These are phyloP conservation scores for Erebia aethiops DNA, from an alignment of 2,888 invertebrate genomes.

Conservation along the genomic window DNA sequence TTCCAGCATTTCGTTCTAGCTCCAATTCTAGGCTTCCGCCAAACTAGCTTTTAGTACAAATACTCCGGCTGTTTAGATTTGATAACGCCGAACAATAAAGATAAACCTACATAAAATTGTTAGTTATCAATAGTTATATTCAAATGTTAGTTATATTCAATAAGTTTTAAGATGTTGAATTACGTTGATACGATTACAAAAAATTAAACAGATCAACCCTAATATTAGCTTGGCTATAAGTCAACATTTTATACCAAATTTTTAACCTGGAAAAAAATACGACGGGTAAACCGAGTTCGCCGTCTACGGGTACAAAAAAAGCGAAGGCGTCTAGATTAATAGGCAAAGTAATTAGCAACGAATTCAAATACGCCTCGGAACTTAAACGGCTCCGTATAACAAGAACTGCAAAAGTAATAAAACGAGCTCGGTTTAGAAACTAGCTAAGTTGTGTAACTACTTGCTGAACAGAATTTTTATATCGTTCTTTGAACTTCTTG, in stretches of 20 bases:
- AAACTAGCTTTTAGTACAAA: too few relatives aligned
- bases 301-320: slow-evolving; percentile 10
- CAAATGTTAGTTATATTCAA: too few relatives aligned
- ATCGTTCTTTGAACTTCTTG: neutral
- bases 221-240: neutral
- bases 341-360: slow-evolving; percentile 51
- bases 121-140: too few relatives aligned
- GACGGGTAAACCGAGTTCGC: slow-evolving; percentile 9
- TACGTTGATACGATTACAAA: too few relatives aligned
- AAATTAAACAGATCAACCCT: neutral
- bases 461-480: slow-evolving; percentile 1
- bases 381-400: slow-evolving; percentile 21
- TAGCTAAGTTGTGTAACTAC: slow-evolving; percentile 15
- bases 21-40: too few relatives aligned
- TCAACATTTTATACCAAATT: neutral
- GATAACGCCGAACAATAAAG: too few relatives aligned
- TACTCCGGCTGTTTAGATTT: too few relatives aligned
- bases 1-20: too few relatives aligned
- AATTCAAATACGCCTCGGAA: slow-evolving; percentile 25
- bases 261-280: slow-evolving; percentile 2
- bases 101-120: too few relatives aligned
- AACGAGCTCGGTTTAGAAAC: slow-evolving; percentile 18
- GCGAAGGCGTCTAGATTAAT: slow-evolving; percentile 45
- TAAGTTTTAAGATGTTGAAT: too few relatives aligned
- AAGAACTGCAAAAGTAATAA: slow-evolving; percentile 17